A percentile compares a stretch with the other conserved stretches of the same genome.
phyloP scores from a whole-genome alignment of 2,888 invertebrate species.

The Eupithecia vulgata region DNA sequence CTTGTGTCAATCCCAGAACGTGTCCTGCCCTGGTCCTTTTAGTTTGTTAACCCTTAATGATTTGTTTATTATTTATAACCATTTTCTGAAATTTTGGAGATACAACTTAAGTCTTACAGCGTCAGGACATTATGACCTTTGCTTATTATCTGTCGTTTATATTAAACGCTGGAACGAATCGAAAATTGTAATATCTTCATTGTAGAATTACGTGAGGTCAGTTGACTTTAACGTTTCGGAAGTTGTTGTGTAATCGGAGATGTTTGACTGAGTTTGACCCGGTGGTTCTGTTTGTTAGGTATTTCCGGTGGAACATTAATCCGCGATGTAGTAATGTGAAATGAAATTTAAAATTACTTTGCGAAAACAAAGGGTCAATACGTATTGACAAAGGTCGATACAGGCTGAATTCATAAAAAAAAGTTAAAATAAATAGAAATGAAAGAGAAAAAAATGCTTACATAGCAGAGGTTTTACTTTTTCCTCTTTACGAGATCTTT shows the following conservation, averaged over 20 bases:
- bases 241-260: slow-evolving; percentile 49
- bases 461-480: no score
- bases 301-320: slow-evolving; percentile 15
- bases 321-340: not conserved
- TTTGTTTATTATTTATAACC: not conserved
- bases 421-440: no score
- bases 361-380: not conserved
- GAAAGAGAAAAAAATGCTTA: no score
- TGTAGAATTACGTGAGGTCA: slow-evolving; percentile 54
- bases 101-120: not conserved
- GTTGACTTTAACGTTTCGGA: slow-evolving; percentile 45
- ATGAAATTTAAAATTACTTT: not conserved
- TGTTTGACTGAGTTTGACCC: slow-evolving; percentile 21
- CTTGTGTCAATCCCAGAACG: not conserved
- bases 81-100: not conserved
- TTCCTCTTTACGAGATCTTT: no score
- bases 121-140: slow-evolving; percentile 36
- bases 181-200: slow-evolving; percentile 58
- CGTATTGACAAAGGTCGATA: no score
- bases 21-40: not conserved
- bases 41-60: not conserved
- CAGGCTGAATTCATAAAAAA: not conserved
- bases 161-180: slow-evolving; percentile 61
- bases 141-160: slow-evolving; percentile 38
- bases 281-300: not conserved